phyloP scores from a whole-genome alignment of 2,113 vertebrate species.

The Heptranchias perlo region DNA sequence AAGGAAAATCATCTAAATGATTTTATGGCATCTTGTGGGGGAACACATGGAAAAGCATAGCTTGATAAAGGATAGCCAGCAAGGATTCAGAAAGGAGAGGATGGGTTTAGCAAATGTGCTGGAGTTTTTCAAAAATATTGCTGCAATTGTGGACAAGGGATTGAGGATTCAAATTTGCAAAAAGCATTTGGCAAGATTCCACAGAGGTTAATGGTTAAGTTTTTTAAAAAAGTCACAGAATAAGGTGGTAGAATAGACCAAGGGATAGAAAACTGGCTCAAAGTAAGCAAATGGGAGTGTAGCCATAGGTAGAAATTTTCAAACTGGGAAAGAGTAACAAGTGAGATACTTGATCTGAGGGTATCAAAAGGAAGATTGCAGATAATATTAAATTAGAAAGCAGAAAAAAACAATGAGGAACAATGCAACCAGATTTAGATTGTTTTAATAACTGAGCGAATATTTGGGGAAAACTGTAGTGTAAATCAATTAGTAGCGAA shows the following conservation, averaged over 20 bases:
- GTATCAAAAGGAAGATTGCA: neutral
- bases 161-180: neutral
- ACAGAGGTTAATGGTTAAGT: neutral
- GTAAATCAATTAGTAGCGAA: too few species aligned
- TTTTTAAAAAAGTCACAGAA: neutral
- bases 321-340: neutral
- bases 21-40: slow-evolving; percentile 15
- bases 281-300: neutral
- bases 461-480: too few species aligned
- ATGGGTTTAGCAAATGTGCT: neutral
- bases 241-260: neutral
- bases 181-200: neutral
- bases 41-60: neutral
- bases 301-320: neutral
- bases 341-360: neutral
- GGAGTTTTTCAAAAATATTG: neutral
- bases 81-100: neutral
- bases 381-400: neutral
- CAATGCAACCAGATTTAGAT: neutral
- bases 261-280: neutral
- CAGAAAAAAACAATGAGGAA: neutral
- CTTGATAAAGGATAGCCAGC: neutral
- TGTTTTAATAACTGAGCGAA: too few species aligned
- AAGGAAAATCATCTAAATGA: neutral
- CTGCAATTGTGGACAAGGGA: neutral